Percentiles rank a stretch among this genome's conserved stretches.
phyloP scores from a whole-genome alignment of 2,888 invertebrate genomes.

The Perizoma affinitatum region DNA sequence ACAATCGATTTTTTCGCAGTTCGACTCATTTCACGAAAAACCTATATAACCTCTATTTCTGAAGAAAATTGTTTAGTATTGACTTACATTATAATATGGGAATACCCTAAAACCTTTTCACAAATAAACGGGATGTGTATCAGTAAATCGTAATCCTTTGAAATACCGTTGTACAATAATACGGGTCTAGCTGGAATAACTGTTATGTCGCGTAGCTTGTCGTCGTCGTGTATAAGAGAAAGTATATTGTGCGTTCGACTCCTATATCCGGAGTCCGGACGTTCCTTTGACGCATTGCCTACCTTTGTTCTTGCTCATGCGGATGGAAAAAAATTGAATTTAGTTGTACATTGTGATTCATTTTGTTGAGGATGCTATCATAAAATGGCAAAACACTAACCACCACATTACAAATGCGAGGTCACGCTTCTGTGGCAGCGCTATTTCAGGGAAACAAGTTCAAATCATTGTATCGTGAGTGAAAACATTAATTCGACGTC shows the following conservation, averaged over 20 bases:
- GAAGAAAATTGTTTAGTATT: too few species aligned
- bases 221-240: background rate
- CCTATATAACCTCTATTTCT: too few species aligned
- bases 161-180: background rate
- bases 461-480: too few species aligned
- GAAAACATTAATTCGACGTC: too few species aligned
- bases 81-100: too few species aligned
- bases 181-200: background rate
- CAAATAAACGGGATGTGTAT: background rate
- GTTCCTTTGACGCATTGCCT: constrained; percentile 23
- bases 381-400: too few species aligned
- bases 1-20: background rate
- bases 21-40: background rate
- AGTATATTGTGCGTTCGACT: constrained; percentile 17
- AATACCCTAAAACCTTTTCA: background rate
- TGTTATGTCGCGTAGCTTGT: background rate
- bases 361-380: too few species aligned
- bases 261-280: constrained; percentile 38
- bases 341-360: too few species aligned
- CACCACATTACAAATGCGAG: too few species aligned
- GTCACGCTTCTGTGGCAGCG: too few species aligned
- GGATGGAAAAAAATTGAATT: too few species aligned
- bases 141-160: background rate
- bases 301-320: constrained; percentile 28
- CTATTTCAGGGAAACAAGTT: too few species aligned